These are phyloP conservation scores for Diplodus sargus DNA, from an alignment of 2,797 vertebrate genomes.

Conservation along the genomic window DNA sequence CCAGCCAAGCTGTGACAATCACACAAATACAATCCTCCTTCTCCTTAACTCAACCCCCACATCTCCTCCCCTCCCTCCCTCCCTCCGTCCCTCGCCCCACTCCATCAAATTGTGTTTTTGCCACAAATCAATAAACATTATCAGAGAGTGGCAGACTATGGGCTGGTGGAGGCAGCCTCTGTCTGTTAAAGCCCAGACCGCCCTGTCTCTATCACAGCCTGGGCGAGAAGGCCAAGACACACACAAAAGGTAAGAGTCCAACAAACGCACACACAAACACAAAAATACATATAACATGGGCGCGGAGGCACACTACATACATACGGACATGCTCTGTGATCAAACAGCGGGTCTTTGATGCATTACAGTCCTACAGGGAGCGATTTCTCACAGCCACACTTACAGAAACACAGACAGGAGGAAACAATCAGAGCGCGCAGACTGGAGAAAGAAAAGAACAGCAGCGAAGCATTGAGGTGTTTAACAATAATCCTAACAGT, in stretches of 20 bases:
- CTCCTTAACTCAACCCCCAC: conserved; percentile 13
- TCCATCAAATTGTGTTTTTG: conserved; percentile 85
- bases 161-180: conserved; percentile 79
- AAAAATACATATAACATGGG: not conserved
- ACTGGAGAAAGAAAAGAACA: conserved; percentile 33
- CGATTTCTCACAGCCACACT: conserved; percentile 21
- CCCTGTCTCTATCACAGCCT: conserved; percentile 78
- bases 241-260: conserved; percentile 12
- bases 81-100: conserved; percentile 55
- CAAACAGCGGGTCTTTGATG: conserved; percentile 34
- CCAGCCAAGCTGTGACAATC: conserved; percentile 63
- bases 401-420: conserved; percentile 8
- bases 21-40: conserved; percentile 60
- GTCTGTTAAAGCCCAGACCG: conserved; percentile 80
- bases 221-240: conserved; percentile 64
- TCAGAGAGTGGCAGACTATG: conserved; percentile 87
- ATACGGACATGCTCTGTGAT: conserved; percentile 24
- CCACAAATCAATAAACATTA: conserved; percentile 88
- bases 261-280: conserved; percentile 16
- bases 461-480: conserved; percentile 44
- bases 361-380: conserved; percentile 11
- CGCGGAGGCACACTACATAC: conserved; percentile 4
- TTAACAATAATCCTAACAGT: conserved; percentile 45
- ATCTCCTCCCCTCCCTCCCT: conserved; percentile 14
- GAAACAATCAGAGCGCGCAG: conserved; percentile 31